Evolutionary conservation across 2,797 vertebrate species (phyloP).

Genomic region (Arrhamphus sclerolepis): DNA sequence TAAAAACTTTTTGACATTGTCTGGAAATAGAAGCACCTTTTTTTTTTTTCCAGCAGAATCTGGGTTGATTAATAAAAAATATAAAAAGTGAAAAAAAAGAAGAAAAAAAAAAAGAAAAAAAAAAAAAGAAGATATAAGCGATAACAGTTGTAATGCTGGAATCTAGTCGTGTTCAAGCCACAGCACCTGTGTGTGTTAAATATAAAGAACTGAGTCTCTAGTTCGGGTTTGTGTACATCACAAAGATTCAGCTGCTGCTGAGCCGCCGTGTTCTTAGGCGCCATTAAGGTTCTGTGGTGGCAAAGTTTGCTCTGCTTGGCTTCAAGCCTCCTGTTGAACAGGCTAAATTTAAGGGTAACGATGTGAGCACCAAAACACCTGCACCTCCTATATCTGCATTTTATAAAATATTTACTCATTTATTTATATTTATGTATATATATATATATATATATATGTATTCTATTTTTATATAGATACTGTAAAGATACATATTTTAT

Average conservation of each 20-base stretch:
- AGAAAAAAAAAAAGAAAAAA: background rate
- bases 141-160: constrained; percentile 52
- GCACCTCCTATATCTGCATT: constrained; percentile 36
- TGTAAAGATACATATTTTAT: constrained; percentile 71
- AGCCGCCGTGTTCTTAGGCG: constrained; percentile 35
- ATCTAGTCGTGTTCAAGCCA: constrained; percentile 34
- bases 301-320: constrained; percentile 47
- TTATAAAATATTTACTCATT: constrained; percentile 19
- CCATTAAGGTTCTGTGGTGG: constrained; percentile 50
- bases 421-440: constrained; percentile 28
- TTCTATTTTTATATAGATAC: constrained; percentile 51
- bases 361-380: constrained; percentile 63
- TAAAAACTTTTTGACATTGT: constrained; percentile 30
- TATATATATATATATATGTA: constrained; percentile 20
- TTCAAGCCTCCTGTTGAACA: constrained; percentile 68
- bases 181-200: constrained; percentile 43
- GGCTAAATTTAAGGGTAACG: constrained; percentile 56
- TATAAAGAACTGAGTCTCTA: constrained; percentile 21
- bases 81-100: too few relatives aligned
- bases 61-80: constrained; percentile 29
- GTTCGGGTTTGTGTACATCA: constrained; percentile 15
- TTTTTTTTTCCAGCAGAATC: constrained; percentile 57
- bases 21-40: constrained; percentile 73
- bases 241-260: constrained; percentile 20
- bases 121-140: constrained; percentile 33